A percentile compares a stretch with the other conserved stretches of the same genome.
phyloP scores from a whole-genome alignment of 2,888 invertebrate genomes.

The Arctia plantaginis region DNA sequence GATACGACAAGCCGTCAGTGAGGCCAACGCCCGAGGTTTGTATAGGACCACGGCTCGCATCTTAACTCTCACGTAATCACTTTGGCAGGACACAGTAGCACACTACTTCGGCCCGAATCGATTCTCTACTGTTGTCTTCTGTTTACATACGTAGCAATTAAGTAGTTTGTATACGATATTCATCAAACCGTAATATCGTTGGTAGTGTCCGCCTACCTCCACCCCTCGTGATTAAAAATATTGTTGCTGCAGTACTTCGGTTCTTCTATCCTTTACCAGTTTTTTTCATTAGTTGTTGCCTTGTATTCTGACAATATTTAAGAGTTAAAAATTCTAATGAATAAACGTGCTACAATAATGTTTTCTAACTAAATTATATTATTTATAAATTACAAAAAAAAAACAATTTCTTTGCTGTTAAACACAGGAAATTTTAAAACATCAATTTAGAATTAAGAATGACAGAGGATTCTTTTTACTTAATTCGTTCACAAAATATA shows the following conservation, averaged over 20 bases:
- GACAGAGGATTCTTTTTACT: not conserved
- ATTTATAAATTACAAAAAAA: not conserved
- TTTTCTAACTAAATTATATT: not conserved
- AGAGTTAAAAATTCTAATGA: not conserved
- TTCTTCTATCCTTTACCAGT: not conserved
- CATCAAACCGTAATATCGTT: not conserved
- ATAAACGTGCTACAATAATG: not conserved
- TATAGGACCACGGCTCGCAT: slow-evolving; percentile 21
- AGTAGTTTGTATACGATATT: not conserved
- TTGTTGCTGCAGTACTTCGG: not conserved
- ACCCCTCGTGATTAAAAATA: not conserved
- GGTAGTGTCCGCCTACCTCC: not conserved
- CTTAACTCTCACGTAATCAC: not conserved
- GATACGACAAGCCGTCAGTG: slow-evolving; percentile 95
- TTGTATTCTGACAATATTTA: not conserved
- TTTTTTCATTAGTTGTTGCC: not conserved
- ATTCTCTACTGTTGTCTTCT: not conserved
- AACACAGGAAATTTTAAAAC: not conserved
- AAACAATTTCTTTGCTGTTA: not conserved
- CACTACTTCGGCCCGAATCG: not conserved
- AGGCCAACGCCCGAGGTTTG: slow-evolving; percentile 94
- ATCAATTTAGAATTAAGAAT: not conserved
- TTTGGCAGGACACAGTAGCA: slow-evolving; percentile 61
- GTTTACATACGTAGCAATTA: not conserved
- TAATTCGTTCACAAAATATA: not conserved